Conservation (phyloP, 2,888 invertebrate genomes). For the Pardosa pseudoannulata region DNA sequence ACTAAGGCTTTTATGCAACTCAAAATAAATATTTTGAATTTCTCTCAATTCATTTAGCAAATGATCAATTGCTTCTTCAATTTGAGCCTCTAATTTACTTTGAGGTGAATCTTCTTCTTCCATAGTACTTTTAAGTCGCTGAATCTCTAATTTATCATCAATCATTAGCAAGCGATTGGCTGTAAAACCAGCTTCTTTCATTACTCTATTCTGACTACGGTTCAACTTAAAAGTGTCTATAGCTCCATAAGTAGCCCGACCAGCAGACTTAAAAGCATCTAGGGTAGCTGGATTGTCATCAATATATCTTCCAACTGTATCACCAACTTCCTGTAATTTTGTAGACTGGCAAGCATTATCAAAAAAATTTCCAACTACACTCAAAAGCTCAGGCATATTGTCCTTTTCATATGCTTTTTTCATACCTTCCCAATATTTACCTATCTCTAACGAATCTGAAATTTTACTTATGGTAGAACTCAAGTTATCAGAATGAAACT, state of each 20-base stretch:
- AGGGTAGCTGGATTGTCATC: conserved; percentile 41
- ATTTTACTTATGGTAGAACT: conserved; percentile 9
- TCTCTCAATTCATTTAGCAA: conserved; percentile 27
- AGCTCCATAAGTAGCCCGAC: conserved; percentile 27
- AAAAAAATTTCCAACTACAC: conserved; percentile 14
- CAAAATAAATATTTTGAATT: conserved; percentile 4
- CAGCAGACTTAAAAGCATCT: conserved; percentile 45
- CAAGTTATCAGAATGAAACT: conserved; percentile 24
- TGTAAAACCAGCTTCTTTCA: not conserved
- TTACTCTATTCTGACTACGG: not conserved
- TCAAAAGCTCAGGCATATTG: not conserved
- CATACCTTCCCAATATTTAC: conserved; percentile 28
- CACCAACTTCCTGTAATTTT: not conserved
- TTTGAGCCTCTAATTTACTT: conserved; percentile 29
- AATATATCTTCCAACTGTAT: conserved; percentile 9
- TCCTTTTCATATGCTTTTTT: not conserved
- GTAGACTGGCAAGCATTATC: not conserved
- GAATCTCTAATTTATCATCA: conserved; percentile 15
- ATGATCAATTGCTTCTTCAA: conserved; percentile 27
- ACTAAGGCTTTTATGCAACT: not conserved
- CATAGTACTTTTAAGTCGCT: not conserved
- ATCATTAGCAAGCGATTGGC: conserved; percentile 6
- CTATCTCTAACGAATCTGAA: conserved; percentile 18
- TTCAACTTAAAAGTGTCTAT: conserved; percentile 25
- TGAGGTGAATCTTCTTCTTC: conserved; percentile 8